phyloP scores from a whole-genome alignment of 2,797 vertebrate genomes.

The Enteromius radiatus region DNA sequence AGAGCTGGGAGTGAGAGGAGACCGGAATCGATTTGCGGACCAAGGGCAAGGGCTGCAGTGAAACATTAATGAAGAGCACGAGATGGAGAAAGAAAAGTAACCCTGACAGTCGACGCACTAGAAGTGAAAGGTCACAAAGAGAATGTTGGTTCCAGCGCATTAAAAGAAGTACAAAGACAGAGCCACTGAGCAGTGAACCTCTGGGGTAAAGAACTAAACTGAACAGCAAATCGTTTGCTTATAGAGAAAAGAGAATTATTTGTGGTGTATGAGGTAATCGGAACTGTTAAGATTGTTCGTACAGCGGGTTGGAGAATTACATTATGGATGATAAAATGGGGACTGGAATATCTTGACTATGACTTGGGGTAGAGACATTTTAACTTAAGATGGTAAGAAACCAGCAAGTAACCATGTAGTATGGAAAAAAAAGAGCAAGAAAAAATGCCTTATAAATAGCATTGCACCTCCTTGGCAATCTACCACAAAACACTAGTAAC shows the following conservation, averaged over 20 bases:
- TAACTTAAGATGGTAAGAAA: background rate
- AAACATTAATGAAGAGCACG: constrained; percentile 43
- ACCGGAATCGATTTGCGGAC: constrained; percentile 62
- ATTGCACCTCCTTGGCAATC: background rate
- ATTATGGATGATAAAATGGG: background rate
- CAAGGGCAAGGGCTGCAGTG: constrained; percentile 15
- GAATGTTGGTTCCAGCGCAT: constrained; percentile 17
- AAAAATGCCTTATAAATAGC: background rate
- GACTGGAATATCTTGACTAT: background rate
- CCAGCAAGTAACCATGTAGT: background rate
- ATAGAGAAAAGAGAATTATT: background rate
- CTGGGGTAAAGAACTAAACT: background rate
- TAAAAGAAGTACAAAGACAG: constrained; percentile 12
- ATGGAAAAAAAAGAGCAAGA: background rate
- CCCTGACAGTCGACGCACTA: constrained; percentile 26
- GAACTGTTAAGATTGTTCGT: background rate
- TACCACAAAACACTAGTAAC: background rate
- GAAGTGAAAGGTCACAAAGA: constrained; percentile 37
- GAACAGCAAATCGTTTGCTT: background rate
- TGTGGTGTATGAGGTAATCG: background rate
- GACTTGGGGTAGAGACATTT: background rate
- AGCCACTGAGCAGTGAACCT: constrained; percentile 24
- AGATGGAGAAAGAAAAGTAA: constrained; percentile 17
- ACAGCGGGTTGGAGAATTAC: background rate
- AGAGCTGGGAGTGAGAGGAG: constrained; percentile 59